Base-by-base conservation (phyloP, 2,888 invertebrate species). In the Meteorus colon region DNA sequence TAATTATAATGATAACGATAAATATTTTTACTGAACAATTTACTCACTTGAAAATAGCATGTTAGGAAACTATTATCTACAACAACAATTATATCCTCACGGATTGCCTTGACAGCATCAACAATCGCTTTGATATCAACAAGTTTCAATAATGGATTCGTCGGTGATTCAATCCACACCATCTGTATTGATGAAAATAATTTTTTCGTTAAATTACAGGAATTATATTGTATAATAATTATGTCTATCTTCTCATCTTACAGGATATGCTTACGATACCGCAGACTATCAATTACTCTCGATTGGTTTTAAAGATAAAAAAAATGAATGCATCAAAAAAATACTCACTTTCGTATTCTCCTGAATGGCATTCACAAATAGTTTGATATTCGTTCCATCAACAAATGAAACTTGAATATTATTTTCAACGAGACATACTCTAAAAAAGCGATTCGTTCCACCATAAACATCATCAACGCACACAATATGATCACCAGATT, bases 1-100 rank as follows among this genome's bases (percentile, higher is more conserved):
- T 12, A 2, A 41, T 41, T 2, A 65, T 48, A 3, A 45, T 51
- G 55, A 45, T 19, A 68, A 12, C 29, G 65, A 51, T 8, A 41
- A 69, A 51, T 8, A 41, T 41, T 8, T 14, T 16, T 29, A 41
- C 4, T 29, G 51, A 16, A 8, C 6, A 74, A 72, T 31, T 77
- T 69, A 74, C 79, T 82, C 82, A 93, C 93, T 90, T 93, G 97
- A 81, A 96, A 94, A 86, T 97, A 97, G 1, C 97, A 93, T 0
- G 97, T 95, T 81, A 97, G 91, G 90, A 99, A 98, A 19, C 98
- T 98, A 88, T 98, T 98, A 90, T 99, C 98, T 1, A 98, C 96
- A 0, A 95, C 95, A 27, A 97, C 90, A 80, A 96, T 91, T 60
- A 96, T 90, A 66, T 92, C 91, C n/a, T 87, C 82, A 75, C 85